Conservation (phyloP, 2,113 vertebrate genomes). For the Pristiophorus japonicus region DNA sequence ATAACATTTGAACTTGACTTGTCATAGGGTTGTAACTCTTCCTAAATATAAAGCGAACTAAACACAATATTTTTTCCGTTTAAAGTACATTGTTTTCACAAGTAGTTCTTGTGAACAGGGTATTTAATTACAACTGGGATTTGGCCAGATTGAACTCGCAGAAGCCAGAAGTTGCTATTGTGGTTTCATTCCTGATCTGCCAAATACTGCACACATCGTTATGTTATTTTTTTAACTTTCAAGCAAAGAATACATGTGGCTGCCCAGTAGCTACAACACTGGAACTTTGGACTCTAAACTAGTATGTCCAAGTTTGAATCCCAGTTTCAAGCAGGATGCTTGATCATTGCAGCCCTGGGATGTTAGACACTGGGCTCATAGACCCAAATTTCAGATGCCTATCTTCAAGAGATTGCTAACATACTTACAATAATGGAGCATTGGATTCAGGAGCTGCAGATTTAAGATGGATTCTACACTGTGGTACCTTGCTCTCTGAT, state of each 20-base stretch:
- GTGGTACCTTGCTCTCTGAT: not conserved
- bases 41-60: constrained; percentile 17
- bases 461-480: not conserved
- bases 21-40: constrained; percentile 26
- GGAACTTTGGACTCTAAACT: not conserved
- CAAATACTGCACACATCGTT: constrained; percentile 13
- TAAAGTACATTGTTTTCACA: constrained; percentile 35
- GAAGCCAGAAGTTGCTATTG: constrained; percentile 20
- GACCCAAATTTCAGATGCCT: not conserved
- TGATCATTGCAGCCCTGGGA: not conserved
- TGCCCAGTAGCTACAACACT: not conserved
- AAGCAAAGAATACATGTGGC: not conserved
- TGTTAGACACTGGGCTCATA: not conserved
- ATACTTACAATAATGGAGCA: not conserved
- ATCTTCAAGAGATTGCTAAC: not conserved
- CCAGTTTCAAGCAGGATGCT: not conserved
- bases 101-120: constrained; percentile 27
- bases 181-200: constrained; percentile 17
- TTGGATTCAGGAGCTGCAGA: not conserved
- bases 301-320: not conserved
- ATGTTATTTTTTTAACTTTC: not conserved
- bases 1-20: constrained; percentile 19
- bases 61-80: constrained; percentile 1
- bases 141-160: constrained; percentile 29
- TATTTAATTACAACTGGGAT: constrained; percentile 33